Base-by-base conservation (phyloP, 2,113 vertebrate species). In the Pangasianodon gigas region DNA sequence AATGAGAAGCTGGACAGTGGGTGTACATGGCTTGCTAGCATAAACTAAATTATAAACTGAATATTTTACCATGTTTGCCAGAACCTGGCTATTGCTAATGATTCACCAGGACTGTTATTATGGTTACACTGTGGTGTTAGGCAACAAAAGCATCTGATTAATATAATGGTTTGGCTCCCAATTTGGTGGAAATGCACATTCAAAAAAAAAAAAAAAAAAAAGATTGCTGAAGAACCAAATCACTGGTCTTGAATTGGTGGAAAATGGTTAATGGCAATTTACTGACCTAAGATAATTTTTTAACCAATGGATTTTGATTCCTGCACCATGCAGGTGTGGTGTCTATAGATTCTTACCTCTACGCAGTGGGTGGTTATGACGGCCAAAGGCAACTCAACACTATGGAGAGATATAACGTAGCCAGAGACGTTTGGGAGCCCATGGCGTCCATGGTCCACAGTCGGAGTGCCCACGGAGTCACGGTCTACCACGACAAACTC, bases 321-420 rank as follows among this genome's bases (percentile, higher is more conserved):
- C 19, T 83, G 21, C 21, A 26, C 81, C 56, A 84, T 89, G 9
- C 46, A 97, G 96, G 96, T 1, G 51, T 97, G 91, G 96, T 94
- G 88, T 94, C 95, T 62, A 3, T 96, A 90, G 95, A 95, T 92
- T 90, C 92, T 1, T 92, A 94, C 91, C 93, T 97, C 86, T 97
- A 96, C 21, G 96, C 95, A 2, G 90, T 96, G 32, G 96, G 96
- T 37, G 96, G 96, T 4, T 97, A 96, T 51, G 95, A 97, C 65
- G 96, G 96, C 11, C 93, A 46, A 83, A 93, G 54, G 58, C 96
- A 97, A 92, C 94, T 97, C 71, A 92, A 92, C 62, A 92, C 94
- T 0, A 91, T 95, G 92, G 96, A 97, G 91, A 94, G 96, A 24
- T 97, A 97, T 92, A 96, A 94, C 14, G 81, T 94, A 4, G 52